These are phyloP conservation scores for Psephotus haematonotus DNA, from an alignment of 2,113 vertebrate species.

Conservation along the genomic window DNA sequence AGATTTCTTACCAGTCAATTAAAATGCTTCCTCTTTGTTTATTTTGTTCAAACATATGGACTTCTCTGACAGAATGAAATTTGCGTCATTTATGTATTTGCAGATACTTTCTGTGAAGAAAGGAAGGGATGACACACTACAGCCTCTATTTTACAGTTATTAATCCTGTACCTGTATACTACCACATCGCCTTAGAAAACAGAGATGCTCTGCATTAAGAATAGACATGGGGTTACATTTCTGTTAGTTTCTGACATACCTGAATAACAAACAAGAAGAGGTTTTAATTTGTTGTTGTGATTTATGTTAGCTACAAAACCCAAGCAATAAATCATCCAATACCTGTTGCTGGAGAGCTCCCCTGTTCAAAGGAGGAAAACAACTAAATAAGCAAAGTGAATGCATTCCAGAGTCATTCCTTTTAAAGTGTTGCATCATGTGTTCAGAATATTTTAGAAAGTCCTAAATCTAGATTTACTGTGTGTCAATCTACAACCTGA, in stretches of 20 bases:
- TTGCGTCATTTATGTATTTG: neutral
- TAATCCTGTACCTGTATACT: neutral
- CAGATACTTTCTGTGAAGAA: conserved; percentile 20
- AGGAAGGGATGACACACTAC: neutral
- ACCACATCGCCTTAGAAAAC: neutral
- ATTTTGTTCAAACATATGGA: conserved; percentile 9
- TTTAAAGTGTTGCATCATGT: rapidly evolving
- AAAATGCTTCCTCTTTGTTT: neutral
- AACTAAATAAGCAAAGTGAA: neutral
- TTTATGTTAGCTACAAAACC: neutral
- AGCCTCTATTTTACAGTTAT: neutral
- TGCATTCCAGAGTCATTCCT: neutral
- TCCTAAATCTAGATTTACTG: neutral
- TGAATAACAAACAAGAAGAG: neutral
- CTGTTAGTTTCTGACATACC: neutral
- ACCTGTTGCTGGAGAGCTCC: neutral
- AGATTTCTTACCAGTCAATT: conserved; percentile 20
- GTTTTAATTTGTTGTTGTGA: neutral
- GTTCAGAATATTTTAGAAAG: neutral
- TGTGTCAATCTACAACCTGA: neutral
- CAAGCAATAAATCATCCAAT: neutral
- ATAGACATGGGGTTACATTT: neutral
- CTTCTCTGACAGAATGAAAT: neutral
- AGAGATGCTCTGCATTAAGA: neutral
- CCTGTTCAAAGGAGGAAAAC: neutral